These are phyloP conservation scores for Aquatica leii DNA, from an alignment of 2,888 invertebrate genomes.

Conservation along the genomic window DNA sequence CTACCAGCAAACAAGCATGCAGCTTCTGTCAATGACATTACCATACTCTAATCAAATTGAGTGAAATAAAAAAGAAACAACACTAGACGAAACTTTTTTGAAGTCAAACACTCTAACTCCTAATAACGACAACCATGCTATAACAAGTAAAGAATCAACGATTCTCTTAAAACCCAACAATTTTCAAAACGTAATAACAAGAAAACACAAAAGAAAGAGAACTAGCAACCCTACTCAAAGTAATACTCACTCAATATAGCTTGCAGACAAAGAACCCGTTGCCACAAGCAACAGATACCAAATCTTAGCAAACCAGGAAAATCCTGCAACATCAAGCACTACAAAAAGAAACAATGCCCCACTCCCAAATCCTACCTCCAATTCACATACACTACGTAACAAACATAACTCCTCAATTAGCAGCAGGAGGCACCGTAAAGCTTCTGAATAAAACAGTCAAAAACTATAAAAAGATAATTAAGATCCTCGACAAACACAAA, in stretches of 20 bases:
- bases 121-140: not conserved
- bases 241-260: not conserved
- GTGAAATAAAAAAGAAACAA: not conserved
- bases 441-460: not conserved
- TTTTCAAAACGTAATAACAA: not conserved
- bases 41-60: not conserved
- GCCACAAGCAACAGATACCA: too few species aligned
- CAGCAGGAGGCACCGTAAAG: conserved; percentile 8
- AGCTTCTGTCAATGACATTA: not conserved
- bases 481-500: too few species aligned
- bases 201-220: not conserved
- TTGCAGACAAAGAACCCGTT: not conserved
- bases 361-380: not conserved
- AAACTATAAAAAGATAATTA: conserved; percentile 17
- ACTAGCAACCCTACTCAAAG: not conserved
- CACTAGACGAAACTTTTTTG: not conserved
- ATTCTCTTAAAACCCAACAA: not conserved
- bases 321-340: not conserved
- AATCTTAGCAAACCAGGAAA: not conserved
- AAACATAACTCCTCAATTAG: not conserved
- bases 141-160: not conserved
- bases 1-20: not conserved
- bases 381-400: not conserved
- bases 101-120: not conserved
- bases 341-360: too few species aligned